phyloP scores from a whole-genome alignment of 1,140 invertebrate species.

The Drosophila kurseongensis region DNA sequence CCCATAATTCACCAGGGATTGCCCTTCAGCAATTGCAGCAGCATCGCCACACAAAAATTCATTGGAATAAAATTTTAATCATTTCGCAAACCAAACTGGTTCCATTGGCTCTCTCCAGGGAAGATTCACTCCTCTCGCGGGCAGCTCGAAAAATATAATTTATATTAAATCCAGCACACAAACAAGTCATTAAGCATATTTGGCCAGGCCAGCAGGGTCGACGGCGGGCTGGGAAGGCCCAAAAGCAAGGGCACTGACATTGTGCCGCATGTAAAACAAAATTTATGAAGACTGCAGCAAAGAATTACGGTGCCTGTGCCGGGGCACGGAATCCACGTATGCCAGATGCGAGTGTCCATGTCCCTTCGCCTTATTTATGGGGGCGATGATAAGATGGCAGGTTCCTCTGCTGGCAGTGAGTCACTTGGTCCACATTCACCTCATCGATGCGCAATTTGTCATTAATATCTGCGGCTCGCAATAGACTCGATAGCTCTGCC shows the following conservation, averaged over 20 bases:
- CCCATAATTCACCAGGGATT: slow-evolving; percentile 7
- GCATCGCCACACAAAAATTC: slow-evolving; percentile 43
- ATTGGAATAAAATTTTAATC: slow-evolving; percentile 60
- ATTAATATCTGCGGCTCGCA: slow-evolving; percentile 32
- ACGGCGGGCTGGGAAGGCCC: slow-evolving; percentile 2
- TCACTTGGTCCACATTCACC: slow-evolving; percentile 48
- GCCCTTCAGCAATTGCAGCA: slow-evolving; percentile 2
- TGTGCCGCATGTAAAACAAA: slow-evolving; percentile 60
- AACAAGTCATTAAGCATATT: slow-evolving; percentile 78
- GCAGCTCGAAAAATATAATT: slow-evolving; percentile 68
- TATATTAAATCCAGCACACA: slow-evolving; percentile 77
- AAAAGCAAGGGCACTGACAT: slow-evolving; percentile 39
- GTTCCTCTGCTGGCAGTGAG: slow-evolving; percentile 44
- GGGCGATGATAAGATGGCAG: slow-evolving; percentile 67
- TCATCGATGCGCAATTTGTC: slow-evolving; percentile 60
- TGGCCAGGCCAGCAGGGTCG: slow-evolving; percentile 18
- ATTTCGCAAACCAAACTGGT: slow-evolving; percentile 52
- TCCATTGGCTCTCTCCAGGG: slow-evolving; percentile 6
- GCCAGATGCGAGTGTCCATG: slow-evolving; percentile 18
- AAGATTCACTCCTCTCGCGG: slow-evolving; percentile 13
- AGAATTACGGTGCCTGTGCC: slow-evolving; percentile 59
- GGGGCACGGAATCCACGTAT: slow-evolving; percentile 29
- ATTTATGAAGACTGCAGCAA: slow-evolving; percentile 80
- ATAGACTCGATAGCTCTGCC: slow-evolving; percentile 30
- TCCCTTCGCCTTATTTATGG: slow-evolving; percentile 68